Evolutionary conservation across 2,888 invertebrate genomes (phyloP).

Genomic region (Nebria salina): DNA sequence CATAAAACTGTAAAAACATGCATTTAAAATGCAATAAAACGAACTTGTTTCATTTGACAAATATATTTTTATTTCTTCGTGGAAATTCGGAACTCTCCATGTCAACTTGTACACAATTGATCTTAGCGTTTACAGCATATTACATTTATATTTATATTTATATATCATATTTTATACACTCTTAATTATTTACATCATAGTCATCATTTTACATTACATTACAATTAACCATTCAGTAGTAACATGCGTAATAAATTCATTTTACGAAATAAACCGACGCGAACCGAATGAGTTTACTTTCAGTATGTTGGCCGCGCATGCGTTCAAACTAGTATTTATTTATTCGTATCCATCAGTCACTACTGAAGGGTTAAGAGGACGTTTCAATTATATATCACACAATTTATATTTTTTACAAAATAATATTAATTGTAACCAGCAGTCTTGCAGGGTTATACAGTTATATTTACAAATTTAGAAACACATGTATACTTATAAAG

Average conservation of each 20-base stretch:
- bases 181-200: conserved; percentile 43
- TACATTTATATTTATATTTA: conserved; percentile 50
- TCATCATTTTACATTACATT: too few relatives aligned
- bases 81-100: conserved; percentile 33
- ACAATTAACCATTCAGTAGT: too few relatives aligned
- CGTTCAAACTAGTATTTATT: not conserved
- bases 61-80: conserved; percentile 56
- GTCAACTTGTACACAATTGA: conserved; percentile 43
- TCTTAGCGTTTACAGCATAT: conserved; percentile 38
- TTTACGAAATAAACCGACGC: not conserved
- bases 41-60: conserved; percentile 62
- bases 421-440: conserved; percentile 11
- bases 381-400: conserved; percentile 39
- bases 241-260: too few relatives aligned
- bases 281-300: not conserved
- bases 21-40: conserved; percentile 52
- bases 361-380: conserved; percentile 4
- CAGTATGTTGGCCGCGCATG: not conserved
- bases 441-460: conserved; percentile 40
- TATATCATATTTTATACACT: conserved; percentile 49
- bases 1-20: conserved; percentile 21
- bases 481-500: too few relatives aligned
- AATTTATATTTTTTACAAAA: conserved; percentile 37
- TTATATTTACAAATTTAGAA: not conserved
- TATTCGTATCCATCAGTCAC: not conserved